Conservation (phyloP, 2,113 vertebrate species). For the Sander vitreus region DNA sequence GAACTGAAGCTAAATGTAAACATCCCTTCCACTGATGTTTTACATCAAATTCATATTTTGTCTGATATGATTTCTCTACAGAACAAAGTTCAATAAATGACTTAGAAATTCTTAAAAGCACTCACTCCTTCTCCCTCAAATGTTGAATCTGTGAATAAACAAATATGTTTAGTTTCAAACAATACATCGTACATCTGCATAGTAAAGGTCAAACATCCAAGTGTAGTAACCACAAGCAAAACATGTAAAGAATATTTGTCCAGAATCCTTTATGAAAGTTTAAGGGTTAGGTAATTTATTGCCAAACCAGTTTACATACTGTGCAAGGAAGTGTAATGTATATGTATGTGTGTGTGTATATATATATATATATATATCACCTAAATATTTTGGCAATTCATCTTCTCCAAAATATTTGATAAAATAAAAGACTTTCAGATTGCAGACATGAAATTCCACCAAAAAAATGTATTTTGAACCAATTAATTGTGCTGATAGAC, state of each 20-base stretch:
- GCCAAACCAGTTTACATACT: neutral
- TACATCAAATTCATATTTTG: neutral
- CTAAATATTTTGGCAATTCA: neutral
- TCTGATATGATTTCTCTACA: neutral
- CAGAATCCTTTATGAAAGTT: neutral
- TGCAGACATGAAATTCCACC: neutral
- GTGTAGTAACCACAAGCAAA: neutral
- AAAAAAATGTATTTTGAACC: too few relatives aligned
- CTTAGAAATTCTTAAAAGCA: neutral
- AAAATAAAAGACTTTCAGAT: neutral
- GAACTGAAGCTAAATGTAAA: neutral
- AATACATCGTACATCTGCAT: too few relatives aligned
- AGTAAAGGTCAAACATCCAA: neutral
- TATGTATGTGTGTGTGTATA: neutral
- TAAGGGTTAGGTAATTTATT: neutral
- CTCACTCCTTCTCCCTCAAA: neutral
- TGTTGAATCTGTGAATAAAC: neutral
- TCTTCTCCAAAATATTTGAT: neutral
- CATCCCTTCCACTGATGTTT: neutral
- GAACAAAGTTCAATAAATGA: neutral
- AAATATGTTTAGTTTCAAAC: neutral
- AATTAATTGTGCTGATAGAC: neutral
- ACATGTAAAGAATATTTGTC: neutral
- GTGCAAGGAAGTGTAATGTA: too few relatives aligned
- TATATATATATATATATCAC: neutral